Evolutionary conservation across 2,113 vertebrate genomes (phyloP).

Genomic region (Cololabis saira): DNA sequence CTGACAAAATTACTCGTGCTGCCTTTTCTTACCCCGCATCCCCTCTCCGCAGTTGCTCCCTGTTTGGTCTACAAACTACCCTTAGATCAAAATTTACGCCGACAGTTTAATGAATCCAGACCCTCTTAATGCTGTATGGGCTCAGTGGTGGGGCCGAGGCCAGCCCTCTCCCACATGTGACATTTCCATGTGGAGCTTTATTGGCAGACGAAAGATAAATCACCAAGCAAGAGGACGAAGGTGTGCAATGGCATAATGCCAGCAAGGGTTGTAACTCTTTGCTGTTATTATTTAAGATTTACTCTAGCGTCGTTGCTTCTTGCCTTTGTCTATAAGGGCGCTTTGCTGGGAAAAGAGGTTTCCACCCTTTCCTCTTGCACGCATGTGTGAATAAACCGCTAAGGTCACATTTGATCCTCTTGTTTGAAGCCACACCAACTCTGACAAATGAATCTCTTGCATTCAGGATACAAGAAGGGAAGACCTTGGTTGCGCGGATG

Average conservation of each 20-base stretch:
- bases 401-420: conserved; percentile 65
- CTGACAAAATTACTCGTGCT: conserved; percentile 22
- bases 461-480: conserved; percentile 36
- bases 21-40: conserved; percentile 1
- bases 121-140: conserved; percentile 67
- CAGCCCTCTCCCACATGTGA: conserved; percentile 65
- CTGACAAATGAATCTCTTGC: conserved; percentile 47
- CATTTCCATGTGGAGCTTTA: conserved; percentile 77
- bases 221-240: conserved; percentile 60
- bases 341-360: conserved; percentile 35
- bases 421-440: conserved; percentile 42
- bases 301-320: conserved; percentile 46
- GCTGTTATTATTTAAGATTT: conserved; percentile 78
- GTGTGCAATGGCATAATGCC: conserved; percentile 72
- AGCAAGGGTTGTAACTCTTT: conserved; percentile 74
- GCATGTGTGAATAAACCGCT: conserved; percentile 36
- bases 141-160: conserved; percentile 58
- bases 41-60: conserved; percentile 25
- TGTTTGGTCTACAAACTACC: conserved; percentile 53
- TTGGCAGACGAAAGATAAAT: conserved; percentile 77
- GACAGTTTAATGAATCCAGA: conserved; percentile 80
- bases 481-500: conserved; percentile 14
- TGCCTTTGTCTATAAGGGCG: conserved; percentile 37
- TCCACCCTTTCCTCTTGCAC: conserved; percentile 16
- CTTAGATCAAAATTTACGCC: conserved; percentile 72